A percentile compares a stretch with the other conserved stretches of the same genome.
Conservation (phyloP, 2,888 invertebrate genomes). For the Oscheius sp. region DNA sequence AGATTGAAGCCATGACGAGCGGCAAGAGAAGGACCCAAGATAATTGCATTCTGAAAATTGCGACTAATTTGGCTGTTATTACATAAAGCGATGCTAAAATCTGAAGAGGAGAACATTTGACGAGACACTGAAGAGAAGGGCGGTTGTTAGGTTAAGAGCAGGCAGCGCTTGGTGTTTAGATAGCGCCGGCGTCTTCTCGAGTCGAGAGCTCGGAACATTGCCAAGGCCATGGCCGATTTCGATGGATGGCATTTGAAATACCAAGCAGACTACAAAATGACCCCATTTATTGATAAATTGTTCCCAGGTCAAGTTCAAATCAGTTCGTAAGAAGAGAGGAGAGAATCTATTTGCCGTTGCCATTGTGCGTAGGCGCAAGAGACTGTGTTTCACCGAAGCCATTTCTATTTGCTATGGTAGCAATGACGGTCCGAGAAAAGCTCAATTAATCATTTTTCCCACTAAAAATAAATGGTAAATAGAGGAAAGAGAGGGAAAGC, state of each 20-base stretch:
- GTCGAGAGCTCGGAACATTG: slow-evolving; percentile 26
- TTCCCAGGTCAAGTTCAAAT: too few species aligned
- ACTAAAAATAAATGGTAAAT: too few species aligned
- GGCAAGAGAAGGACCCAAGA: slow-evolving; percentile 32
- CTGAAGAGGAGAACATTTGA: slow-evolving; percentile 14
- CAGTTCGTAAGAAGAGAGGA: too few species aligned
- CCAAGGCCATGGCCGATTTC: neutral
- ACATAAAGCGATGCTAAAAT: slow-evolving; percentile 6
- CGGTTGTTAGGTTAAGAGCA: slow-evolving; percentile 29
- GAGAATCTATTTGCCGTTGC: too few species aligned
- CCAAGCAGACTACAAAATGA: too few species aligned
- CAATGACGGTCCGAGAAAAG: too few species aligned
- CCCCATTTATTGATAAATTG: too few species aligned
- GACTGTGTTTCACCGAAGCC: too few species aligned
- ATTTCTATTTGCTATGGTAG: too few species aligned
- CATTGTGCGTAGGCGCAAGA: too few species aligned
- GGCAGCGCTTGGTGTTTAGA: slow-evolving; percentile 27
- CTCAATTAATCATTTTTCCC: too few species aligned
- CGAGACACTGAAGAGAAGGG: slow-evolving; percentile 28
- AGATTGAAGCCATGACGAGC: slow-evolving; percentile 42
- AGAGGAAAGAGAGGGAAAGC: too few species aligned
- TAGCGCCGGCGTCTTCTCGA: slow-evolving; percentile 29
- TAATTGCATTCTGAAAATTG: slow-evolving; percentile 35
- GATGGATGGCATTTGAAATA: slow-evolving; percentile 22
- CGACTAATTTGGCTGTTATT: neutral